Base-by-base conservation (phyloP, 2,113 vertebrate species). In the Zapornia atra region DNA sequence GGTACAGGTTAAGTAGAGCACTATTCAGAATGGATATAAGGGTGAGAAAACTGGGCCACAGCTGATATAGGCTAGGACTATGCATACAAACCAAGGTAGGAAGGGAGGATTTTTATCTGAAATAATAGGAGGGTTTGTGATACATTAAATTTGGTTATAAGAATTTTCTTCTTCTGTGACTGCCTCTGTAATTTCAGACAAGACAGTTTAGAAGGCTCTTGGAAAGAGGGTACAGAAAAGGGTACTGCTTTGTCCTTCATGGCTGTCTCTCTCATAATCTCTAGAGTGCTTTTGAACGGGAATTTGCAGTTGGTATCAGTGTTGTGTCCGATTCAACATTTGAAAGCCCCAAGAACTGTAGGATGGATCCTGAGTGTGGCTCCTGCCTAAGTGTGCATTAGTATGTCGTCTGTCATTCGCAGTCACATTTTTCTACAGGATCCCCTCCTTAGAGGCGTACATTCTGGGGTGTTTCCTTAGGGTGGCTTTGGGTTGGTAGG, bases 381-480 rank as follows among this genome's bases (percentile, higher is more conserved):
- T 80, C 9, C 16, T 1, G 5, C 68, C 44, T 50, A n/a, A 38
- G 15, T 6, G 15, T 13, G 9, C 1, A 0, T 36, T 79, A n/a
- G 28, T 25, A 31, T 29, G 40, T 81, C 24, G 10, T 51, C 46
- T 89, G 70, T 42, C 69, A 44, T 38, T 65, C 25, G 13, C 0
- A 3, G 40, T 50, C 29, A n/a, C n/a, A 2, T 34, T 57, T 73
- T 87, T 48, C 56, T 54, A 9, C 14, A 50, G 31, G 18, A 75
- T 66, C n/a, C 21, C 31, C 53, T 26, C 50, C 6, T n/a, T 1
- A 61, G 69, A 28, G 50, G 20, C 1, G 8, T 11, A 22, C 0
- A 2, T 3, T 34, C 38, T 78, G 1, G 59, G 31, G 3, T 9
- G 20, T 61, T 70, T 66, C 10, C 7, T 86, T 63, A 10, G 22